Percentiles rank a stretch among this genome's conserved stretches.
Conservation (phyloP, 1,140 invertebrate genomes). For the Dermatophagoides farinae region DNA sequence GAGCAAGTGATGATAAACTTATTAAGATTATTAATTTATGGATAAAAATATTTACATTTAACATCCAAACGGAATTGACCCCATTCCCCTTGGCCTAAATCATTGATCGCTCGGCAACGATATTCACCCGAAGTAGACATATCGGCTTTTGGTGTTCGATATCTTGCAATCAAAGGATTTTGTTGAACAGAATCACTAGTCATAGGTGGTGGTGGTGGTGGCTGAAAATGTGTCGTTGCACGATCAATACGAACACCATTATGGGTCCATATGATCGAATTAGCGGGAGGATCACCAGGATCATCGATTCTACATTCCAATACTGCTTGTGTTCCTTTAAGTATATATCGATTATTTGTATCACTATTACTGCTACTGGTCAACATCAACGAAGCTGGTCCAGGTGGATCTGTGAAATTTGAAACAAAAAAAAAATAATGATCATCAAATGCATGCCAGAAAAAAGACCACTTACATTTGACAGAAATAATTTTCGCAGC, state of each 20-base stretch:
- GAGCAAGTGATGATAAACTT: constrained; percentile 18
- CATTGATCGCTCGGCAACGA: constrained; percentile 58
- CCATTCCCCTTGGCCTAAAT: constrained; percentile 49
- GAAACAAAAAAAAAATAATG: not conserved
- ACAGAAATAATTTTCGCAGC: constrained; percentile 15
- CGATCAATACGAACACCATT: constrained; percentile 5
- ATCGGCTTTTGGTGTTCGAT: constrained; percentile 6
- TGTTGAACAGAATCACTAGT: not conserved
- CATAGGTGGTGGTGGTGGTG: not conserved
- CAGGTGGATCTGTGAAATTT: constrained; percentile 39
- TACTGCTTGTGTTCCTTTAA: constrained; percentile 49
- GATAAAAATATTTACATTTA: constrained; percentile 34
- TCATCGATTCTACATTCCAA: constrained; percentile 60
- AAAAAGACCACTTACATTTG: constrained; percentile 16
- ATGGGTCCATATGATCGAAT: constrained; percentile 18
- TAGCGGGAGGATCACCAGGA: constrained; percentile 49
- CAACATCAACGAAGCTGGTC: constrained; percentile 21
- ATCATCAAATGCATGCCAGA: not conserved
- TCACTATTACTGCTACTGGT: constrained; percentile 4
- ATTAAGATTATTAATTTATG: not conserved
- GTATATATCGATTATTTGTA: constrained; percentile 13
- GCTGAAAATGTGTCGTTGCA: not conserved
- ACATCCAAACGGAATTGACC: constrained; percentile 53
- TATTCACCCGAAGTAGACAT: constrained; percentile 63
- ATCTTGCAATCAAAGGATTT: not conserved